Conservation (phyloP, 30 jellyfish, hydroid and myxozoan genomes). For the Hydra vulgaris region DNA sequence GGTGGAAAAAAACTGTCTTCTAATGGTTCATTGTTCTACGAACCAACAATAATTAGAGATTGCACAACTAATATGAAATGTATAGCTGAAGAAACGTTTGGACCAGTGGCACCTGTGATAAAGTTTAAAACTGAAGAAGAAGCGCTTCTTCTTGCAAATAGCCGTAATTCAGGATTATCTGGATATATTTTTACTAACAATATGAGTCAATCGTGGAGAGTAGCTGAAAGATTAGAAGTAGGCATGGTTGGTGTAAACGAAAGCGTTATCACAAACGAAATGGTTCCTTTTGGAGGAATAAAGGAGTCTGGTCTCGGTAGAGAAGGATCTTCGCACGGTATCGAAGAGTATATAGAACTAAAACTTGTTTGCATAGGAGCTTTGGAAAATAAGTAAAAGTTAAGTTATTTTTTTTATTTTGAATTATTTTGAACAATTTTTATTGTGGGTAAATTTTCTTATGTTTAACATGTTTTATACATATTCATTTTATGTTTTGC, state of each 20-base stretch:
- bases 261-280: slow-evolving; percentile 52
- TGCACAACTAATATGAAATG: slow-evolving; percentile 43
- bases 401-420: too few species aligned
- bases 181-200: slow-evolving; percentile 65
- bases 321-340: slow-evolving; percentile 80
- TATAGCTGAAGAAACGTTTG: slow-evolving; percentile 66
- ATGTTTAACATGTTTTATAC: too few species aligned
- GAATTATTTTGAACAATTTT: too few species aligned
- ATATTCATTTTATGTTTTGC: too few species aligned
- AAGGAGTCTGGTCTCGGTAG: slow-evolving; percentile 94
- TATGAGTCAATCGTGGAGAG: slow-evolving; percentile 47
- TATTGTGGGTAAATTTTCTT: too few species aligned
- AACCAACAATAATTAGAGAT: slow-evolving; percentile 60
- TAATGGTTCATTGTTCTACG: slow-evolving; percentile 46
- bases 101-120: slow-evolving; percentile 69
- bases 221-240: slow-evolving; percentile 46
- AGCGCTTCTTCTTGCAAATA: slow-evolving; percentile 44
- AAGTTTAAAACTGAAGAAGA: slow-evolving; percentile 63
- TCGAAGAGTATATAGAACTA: slow-evolving; percentile 60
- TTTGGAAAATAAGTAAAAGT: too few species aligned
- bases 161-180: slow-evolving; percentile 62
- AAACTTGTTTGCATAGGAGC: slow-evolving; percentile 68
- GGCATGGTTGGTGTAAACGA: slow-evolving; percentile 88
- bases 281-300: slow-evolving; percentile 91
- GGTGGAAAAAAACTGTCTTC: slow-evolving; percentile 47